A percentile compares a stretch with the other conserved stretches of the same genome.
Evolutionary conservation across 2,888 invertebrate species (phyloP).

Genomic region (Oxyteleia sp.): DNA sequence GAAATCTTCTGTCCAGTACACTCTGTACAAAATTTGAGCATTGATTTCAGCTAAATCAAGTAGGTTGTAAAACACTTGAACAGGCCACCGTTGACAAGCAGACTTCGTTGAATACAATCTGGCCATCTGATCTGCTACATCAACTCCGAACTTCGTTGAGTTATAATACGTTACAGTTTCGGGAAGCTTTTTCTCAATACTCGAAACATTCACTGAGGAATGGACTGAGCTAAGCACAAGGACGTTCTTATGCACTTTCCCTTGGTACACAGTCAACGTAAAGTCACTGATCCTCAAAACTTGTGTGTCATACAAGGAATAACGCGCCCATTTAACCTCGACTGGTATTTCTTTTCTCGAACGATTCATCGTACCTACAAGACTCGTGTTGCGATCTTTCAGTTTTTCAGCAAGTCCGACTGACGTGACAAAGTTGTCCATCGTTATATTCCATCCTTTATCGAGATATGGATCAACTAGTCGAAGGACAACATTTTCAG

Average conservation of each 20-base stretch:
- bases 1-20: conserved; percentile 30
- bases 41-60: conserved; percentile 69
- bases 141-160: conserved; percentile 49
- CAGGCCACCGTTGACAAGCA: conserved; percentile 34
- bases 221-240: conserved; percentile 26
- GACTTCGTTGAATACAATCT: conserved; percentile 12
- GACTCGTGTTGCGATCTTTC: conserved; percentile 5
- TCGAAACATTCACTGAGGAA: conserved; percentile 19
- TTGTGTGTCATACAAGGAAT: conserved; percentile 10
- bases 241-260: conserved; percentile 30
- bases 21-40: too few species aligned
- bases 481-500: conserved; percentile 60
- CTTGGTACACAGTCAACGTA: conserved; percentile 34
- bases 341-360: conserved; percentile 24
- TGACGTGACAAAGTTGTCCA: conserved; percentile 26
- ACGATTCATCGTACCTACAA: conserved; percentile 45
- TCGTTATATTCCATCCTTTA: conserved; percentile 44
- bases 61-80: conserved; percentile 23
- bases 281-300: conserved; percentile 14
- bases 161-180: conserved; percentile 78
- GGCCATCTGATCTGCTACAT: conserved; percentile 37
- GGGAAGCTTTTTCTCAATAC: conserved; percentile 63
- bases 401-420: not conserved
- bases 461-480: conserved; percentile 63
- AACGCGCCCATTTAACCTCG: conserved; percentile 15